These are phyloP conservation scores for Lamellibrachia satsuma DNA, from an alignment of 2,888 invertebrate species.

Conservation along the genomic window DNA sequence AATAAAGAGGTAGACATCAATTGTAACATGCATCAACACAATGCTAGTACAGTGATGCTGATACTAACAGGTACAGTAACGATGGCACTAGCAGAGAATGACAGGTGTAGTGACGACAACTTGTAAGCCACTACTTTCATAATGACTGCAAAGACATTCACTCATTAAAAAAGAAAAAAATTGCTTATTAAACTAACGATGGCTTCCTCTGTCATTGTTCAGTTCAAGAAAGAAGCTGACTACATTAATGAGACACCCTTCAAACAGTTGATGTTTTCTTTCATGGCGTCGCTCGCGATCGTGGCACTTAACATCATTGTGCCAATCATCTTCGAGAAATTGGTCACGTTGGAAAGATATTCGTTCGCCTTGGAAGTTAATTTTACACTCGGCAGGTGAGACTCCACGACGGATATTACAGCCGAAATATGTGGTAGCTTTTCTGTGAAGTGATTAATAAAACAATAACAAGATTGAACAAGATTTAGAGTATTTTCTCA, in stretches of 20 bases:
- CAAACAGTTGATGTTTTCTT: background rate
- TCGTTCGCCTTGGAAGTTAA: slow-evolving; percentile 76
- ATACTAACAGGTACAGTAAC: background rate
- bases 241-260: background rate
- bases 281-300: slow-evolving; percentile 75
- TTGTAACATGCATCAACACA: too few relatives aligned
- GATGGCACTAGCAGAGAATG: background rate
- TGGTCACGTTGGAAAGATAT: slow-evolving; percentile 79
- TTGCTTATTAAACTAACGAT: background rate
- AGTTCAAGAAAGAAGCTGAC: background rate
- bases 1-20: too few relatives aligned
- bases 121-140: background rate
- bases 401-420: too few relatives aligned
- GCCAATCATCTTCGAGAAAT: slow-evolving; percentile 77
- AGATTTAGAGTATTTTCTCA: too few relatives aligned
- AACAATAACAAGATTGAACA: too few relatives aligned
- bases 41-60: background rate
- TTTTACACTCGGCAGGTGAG: slow-evolving; percentile 74
- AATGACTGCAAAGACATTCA: too few relatives aligned
- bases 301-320: slow-evolving; percentile 79
- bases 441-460: too few relatives aligned
- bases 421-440: too few relatives aligned
- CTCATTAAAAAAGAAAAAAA: too few relatives aligned
- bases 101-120: background rate
- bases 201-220: background rate